Evolutionary conservation across 2,797 vertebrate species (phyloP).

Genomic region (Luscinia megarhynchos): DNA sequence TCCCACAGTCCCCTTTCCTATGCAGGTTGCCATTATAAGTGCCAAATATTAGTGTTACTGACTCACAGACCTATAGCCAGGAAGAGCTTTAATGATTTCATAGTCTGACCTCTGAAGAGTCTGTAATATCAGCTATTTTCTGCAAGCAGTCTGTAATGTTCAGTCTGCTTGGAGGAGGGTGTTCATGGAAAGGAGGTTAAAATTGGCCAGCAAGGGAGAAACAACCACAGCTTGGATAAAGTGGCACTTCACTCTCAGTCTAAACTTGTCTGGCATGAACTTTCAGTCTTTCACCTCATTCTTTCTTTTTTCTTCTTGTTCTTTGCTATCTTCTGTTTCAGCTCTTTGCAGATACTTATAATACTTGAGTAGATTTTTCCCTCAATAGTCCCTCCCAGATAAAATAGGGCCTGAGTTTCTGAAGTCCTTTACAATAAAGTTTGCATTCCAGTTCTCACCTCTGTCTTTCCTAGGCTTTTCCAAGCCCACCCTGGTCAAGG

Average conservation of each 20-base stretch:
- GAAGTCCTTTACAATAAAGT: not conserved
- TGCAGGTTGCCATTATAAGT: not conserved
- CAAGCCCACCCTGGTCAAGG: not conserved
- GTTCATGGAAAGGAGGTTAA: conserved; percentile 1
- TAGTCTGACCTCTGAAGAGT: not conserved
- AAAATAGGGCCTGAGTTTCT: not conserved
- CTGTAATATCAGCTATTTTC: not conserved
- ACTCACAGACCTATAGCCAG: not conserved
- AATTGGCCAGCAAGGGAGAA: not conserved
- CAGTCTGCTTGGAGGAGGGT: not conserved
- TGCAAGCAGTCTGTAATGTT: not conserved
- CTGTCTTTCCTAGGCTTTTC: not conserved
- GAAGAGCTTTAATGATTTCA: not conserved
- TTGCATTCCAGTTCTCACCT: not conserved
- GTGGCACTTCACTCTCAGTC: not conserved
- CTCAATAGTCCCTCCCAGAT: not conserved
- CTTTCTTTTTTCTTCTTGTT: not conserved
- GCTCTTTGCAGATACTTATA: not conserved
- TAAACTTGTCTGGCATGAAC: not conserved
- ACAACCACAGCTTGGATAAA: not conserved
- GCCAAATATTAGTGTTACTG: not conserved
- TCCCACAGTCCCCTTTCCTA: not conserved
- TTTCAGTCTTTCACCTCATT: not conserved
- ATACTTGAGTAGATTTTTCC: not conserved
- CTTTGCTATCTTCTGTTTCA: not conserved